Conservation (phyloP, 2,888 invertebrate species). For the Geotrupes spiniger region DNA sequence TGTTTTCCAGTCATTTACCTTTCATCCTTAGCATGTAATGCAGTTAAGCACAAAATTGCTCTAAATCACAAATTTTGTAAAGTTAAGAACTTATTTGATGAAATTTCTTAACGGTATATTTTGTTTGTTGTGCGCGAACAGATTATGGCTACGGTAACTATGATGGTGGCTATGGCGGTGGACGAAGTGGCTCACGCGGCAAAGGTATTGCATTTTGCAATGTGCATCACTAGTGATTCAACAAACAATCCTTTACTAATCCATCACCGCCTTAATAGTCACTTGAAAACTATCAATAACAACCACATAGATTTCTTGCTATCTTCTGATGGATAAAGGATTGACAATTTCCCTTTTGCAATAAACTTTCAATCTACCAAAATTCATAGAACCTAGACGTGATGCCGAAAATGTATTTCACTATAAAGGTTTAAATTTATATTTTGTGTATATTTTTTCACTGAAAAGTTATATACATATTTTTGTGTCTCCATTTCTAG, state of each 20-base stretch:
- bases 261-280: conserved; percentile 1
- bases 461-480: conserved; percentile 1
- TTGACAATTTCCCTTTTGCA: conserved; percentile 1
- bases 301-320: conserved; percentile 6
- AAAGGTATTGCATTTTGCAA: conserved; percentile 64
- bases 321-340: conserved; percentile 17
- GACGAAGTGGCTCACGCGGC: conserved; percentile 80
- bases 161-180: conserved; percentile 84
- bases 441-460: conserved; percentile 2
- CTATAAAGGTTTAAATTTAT: conserved; percentile 20
- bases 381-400: no score
- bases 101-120: conserved; percentile 9
- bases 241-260: conserved; percentile 17
- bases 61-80: conserved; percentile 1
- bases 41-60: conserved; percentile 6
- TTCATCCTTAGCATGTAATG: conserved; percentile 11
- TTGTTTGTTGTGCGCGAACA: conserved; percentile 54
- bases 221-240: conserved; percentile 20
- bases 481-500: conserved; percentile 24
- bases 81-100: conserved; percentile 3
- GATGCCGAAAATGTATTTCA: conserved; percentile 16
- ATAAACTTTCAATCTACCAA: background rate
- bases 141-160: conserved; percentile 87
- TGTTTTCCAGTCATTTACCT: conserved; percentile 59
- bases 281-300: background rate